Conservation (phyloP, 2,888 invertebrate genomes). For the Unio delphinus region DNA sequence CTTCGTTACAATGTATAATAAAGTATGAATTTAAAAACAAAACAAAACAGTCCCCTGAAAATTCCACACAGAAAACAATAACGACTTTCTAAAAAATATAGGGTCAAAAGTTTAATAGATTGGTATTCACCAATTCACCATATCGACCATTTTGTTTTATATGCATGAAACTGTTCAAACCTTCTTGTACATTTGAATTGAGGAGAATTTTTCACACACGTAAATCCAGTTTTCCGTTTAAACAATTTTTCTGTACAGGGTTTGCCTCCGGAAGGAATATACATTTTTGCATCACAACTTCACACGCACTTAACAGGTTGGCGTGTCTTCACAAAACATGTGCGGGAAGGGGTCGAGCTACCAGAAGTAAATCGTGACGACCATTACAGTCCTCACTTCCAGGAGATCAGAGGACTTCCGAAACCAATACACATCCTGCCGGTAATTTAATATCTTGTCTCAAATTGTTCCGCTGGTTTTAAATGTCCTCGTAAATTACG, state of each 20-base stretch:
- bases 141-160: not conserved
- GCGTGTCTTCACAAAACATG: constrained; percentile 86
- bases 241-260: constrained; percentile 48
- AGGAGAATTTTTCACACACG: too few species aligned
- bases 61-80: too few species aligned
- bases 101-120: too few species aligned
- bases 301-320: constrained; percentile 95
- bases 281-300: constrained; percentile 94
- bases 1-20: too few species aligned
- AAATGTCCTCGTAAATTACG: not conserved
- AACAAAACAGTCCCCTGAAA: too few species aligned
- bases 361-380: constrained; percentile 88
- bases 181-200: not conserved
- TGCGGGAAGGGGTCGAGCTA: constrained; percentile 86
- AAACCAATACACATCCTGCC: constrained; percentile 82
- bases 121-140: too few species aligned
- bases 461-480: too few species aligned
- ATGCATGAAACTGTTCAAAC: not conserved
- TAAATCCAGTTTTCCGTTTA: not conserved
- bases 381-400: constrained; percentile 98
- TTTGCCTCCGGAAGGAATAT: constrained; percentile 85
- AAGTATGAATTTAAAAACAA: too few species aligned
- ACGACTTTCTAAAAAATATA: too few species aligned
- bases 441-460: constrained; percentile 25
- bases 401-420: constrained; percentile 92